Evolutionary conservation across 2,888 invertebrate genomes (phyloP), one percentile per base, ranked within the genome.

Genomic region (Dysmachus trigonus): DNA sequence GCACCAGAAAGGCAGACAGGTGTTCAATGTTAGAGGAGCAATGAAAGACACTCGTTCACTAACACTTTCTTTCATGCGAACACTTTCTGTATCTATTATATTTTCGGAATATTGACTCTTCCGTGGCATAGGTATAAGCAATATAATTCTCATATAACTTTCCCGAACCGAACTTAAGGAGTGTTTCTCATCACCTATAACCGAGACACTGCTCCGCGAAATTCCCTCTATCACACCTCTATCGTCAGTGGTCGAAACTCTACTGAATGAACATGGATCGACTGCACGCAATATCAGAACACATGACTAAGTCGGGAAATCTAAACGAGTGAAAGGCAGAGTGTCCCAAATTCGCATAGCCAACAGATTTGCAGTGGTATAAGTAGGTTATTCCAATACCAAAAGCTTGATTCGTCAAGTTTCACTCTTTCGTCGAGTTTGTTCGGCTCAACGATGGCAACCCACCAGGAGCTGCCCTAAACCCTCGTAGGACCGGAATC

Each of bases 211-310:
- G 30, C 13, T 79, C 27, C 38, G 22, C 79, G 79, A 79, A 41
- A 22, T 5, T 47, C 72, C 86, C 89, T 88, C 88, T 89, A 88
- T 88, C 89, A 89, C 91, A 90, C 91, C 89, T 90, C 89, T 89
- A 89, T 88, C 89, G 89, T 89, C 88, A 89, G 90, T 90, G 90
- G 90, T 89, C 90, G 89, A 91, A 90, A 89, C 90, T 91, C 90
- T 90, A 91, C 91, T 91, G 90, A 89, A 86, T 87, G 86, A 87
- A 88, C 77, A 35, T 31, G 22, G 62, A 84, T 72, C 73, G 71
- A 74, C 83, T 73, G 82, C 74, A 73, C 85, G 85, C 74, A 85
- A 53, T 3, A 33, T 85, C 85, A 73, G 72, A 72, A 83, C 71
- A 85, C 85, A 85, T 84, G 72, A 71, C 71, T 41, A 73, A 35